Base-by-base conservation (phyloP, 2,888 invertebrate species). In the Galeopsomyia nigrocyanea region DNA sequence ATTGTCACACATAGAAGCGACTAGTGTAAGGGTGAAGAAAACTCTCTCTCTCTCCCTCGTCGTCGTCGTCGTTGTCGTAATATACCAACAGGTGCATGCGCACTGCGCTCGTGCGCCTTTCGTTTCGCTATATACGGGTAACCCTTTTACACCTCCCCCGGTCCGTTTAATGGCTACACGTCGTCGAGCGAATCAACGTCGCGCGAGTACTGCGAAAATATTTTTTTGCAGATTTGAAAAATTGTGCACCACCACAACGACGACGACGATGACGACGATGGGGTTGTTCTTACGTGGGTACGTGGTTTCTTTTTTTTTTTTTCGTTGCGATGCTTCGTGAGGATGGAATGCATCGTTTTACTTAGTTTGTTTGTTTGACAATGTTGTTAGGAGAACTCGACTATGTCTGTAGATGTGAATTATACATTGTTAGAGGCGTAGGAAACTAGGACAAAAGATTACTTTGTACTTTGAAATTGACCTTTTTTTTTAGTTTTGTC, bases 11-110 rank as follows among this genome's bases (percentile, higher is more conserved):
- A 26, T 3, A 9, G 9, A 14, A 21, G 55, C 13, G 21, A 16
- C 22, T 16, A 39, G 49, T 1, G 22, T 21, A 22, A 17, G 61
- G 26, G 17, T 10, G 50, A 26, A 22, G 26, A 21, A 55, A 55
- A 21, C 21, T 55, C 55, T 21, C 55, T 19, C 13, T 55, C 13
- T 21, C 10, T 16, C 21, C 21, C 22, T 56, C 50, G 22, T n/a
- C 14, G 39, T 47, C 31, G 31, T 46, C 31, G 50, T 53, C 46
- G 16, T 13, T 47, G 22, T n/a, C 16, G 63, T 13, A 19, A 21
- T 46, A 17, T 70, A 74, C 79, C 80, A 81, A 81, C 80, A 82
- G 79, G 79, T 81, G 79, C 80, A 81, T 80, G 80, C 80, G 79
- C 80, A 79, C 77, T 39, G 79, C 73, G 73, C 71, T 7, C 39